Evolutionary conservation across 2,888 invertebrate genomes (phyloP).

Genomic region (Aleiodes alternator): DNA sequence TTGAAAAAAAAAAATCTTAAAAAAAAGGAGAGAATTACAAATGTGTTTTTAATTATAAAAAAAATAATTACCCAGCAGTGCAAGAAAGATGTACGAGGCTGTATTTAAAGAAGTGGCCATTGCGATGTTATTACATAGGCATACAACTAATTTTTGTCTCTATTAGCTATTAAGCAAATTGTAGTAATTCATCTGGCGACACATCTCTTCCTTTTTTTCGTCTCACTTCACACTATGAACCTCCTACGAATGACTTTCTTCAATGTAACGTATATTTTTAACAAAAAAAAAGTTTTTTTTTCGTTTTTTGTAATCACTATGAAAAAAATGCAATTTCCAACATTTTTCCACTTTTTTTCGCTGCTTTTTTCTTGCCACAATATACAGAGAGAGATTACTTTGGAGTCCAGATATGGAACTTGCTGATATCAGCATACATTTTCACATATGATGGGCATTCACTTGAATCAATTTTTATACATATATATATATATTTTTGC

Average conservation of each 20-base stretch:
- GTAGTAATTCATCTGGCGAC: conserved; percentile 63
- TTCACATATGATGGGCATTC: background rate
- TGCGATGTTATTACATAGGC: conserved; percentile 69
- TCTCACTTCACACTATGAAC: conserved; percentile 41
- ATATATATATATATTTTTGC: too few species aligned
- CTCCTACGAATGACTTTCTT: conserved; percentile 6
- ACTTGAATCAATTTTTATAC: background rate
- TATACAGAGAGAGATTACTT: background rate
- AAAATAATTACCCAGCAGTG: conserved; percentile 69
- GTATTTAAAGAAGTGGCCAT: conserved; percentile 70
- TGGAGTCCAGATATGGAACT: background rate
- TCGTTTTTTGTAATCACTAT: background rate
- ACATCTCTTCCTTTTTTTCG: conserved; percentile 53
- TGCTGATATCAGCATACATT: background rate
- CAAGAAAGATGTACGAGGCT: conserved; percentile 68
- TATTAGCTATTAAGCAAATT: conserved; percentile 71
- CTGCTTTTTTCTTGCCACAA: background rate
- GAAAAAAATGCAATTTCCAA: conserved; percentile 38
- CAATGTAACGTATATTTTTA: conserved; percentile 1
- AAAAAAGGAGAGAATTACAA: background rate
- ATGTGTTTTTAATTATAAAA: conserved; percentile 6
- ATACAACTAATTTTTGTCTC: conserved; percentile 70
- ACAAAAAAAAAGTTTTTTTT: background rate
- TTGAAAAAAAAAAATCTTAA: background rate
- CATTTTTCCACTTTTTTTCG: conserved; percentile 29